Conservation (phyloP, 2,888 invertebrate species). For the Himalopsyche japonica region DNA sequence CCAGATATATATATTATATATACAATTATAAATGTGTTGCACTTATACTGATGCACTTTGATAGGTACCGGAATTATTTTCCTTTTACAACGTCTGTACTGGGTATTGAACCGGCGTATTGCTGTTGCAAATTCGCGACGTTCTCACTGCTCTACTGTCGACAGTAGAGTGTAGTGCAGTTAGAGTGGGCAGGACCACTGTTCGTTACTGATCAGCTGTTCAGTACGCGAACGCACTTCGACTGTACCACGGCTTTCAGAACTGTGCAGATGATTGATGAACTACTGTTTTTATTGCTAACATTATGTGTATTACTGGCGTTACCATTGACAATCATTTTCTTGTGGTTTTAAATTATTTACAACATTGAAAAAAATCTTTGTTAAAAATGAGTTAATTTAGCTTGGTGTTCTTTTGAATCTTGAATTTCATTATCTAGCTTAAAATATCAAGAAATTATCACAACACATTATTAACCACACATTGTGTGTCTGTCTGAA, state of each 20-base stretch:
- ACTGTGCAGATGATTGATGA: no score
- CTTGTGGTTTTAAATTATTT: no score
- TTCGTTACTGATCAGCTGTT: neutral
- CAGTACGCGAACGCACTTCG: neutral
- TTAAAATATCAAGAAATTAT: no score
- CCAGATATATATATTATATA: neutral
- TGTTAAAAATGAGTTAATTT: no score
- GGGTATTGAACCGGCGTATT: neutral
- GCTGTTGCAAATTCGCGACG: neutral
- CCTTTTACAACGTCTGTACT: neutral
- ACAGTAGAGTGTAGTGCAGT: neutral
- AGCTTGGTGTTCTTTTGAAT: no score
- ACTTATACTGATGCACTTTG: neutral
- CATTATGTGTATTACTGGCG: no score
- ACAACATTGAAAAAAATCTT: no score
- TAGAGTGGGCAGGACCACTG: neutral
- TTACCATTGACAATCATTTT: no score
- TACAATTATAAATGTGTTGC: neutral
- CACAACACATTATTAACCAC: no score
- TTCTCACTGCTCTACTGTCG: neutral
- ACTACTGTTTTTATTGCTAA: no score
- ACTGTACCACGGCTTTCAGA: neutral
- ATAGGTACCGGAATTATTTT: neutral
- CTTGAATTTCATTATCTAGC: no score
- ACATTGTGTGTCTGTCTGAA: no score